phyloP scores from a whole-genome alignment of 2,888 invertebrate species.

The Sinodicranocentrus sp. region DNA sequence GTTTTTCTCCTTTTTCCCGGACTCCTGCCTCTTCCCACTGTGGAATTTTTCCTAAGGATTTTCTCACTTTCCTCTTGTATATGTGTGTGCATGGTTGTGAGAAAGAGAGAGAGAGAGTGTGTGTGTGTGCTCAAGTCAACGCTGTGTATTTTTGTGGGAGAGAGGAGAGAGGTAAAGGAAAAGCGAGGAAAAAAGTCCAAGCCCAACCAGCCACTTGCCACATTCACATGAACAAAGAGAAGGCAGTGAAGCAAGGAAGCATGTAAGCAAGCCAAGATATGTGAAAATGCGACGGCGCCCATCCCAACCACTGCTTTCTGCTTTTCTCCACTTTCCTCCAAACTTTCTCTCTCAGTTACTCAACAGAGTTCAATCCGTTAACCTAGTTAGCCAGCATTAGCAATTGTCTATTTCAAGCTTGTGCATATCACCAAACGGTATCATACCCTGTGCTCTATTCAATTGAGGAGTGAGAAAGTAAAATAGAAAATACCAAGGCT shows the following conservation, averaged over 20 bases:
- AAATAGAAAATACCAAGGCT: background rate
- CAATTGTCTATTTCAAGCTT: conserved; percentile 14
- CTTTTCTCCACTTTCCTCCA: conserved; percentile 66
- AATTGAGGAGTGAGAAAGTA: background rate
- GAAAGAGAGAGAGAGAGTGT: no score
- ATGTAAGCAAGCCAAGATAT: conserved; percentile 56
- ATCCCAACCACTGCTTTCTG: conserved; percentile 53
- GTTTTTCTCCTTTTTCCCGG: conserved; percentile 27
- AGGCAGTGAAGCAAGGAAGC: conserved; percentile 54
- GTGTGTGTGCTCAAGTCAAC: conserved; percentile 44
- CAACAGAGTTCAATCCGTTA: conserved; percentile 71
- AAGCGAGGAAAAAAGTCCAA: conserved; percentile 31
- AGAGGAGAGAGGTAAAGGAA: background rate
- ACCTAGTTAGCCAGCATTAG: conserved; percentile 65
- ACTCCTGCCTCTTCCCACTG: no score
- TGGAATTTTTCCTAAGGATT: conserved; percentile 13
- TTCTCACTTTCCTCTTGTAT: conserved; percentile 24
- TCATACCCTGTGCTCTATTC: no score
- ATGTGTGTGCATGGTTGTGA: no score
- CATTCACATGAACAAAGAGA: conserved; percentile 51
- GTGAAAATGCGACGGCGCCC: conserved; percentile 73
- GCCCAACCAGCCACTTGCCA: conserved; percentile 42
- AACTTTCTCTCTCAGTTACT: conserved; percentile 69
- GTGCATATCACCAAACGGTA: conserved; percentile 31
- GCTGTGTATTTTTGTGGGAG: conserved; percentile 12